These are phyloP conservation scores for Spisula solida DNA, from an alignment of 2,888 invertebrate genomes.

Conservation along the genomic window DNA sequence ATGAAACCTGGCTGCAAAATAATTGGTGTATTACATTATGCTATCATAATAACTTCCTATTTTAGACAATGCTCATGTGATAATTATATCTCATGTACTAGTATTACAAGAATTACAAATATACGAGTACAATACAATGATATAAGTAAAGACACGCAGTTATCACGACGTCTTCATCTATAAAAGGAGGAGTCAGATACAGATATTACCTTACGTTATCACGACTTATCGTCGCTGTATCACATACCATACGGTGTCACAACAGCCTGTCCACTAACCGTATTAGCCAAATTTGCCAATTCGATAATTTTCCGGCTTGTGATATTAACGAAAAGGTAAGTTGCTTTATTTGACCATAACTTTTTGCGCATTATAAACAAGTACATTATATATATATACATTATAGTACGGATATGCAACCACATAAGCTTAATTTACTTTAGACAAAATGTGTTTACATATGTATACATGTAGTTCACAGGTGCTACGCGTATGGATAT, in stretches of 20 bases:
- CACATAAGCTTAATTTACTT: too few species aligned
- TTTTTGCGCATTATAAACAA: too few species aligned
- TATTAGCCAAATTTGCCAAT: neutral
- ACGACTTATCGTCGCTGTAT: neutral
- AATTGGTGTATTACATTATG: neutral
- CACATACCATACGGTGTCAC: neutral
- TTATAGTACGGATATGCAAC: too few species aligned
- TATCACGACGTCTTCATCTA: neutral
- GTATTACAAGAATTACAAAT: neutral
- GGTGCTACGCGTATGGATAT: too few species aligned
- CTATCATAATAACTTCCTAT: neutral
- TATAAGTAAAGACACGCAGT: neutral
- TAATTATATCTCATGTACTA: neutral
- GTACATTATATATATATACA: too few species aligned
- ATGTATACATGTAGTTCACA: too few species aligned
- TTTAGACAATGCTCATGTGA: constrained; percentile 14
- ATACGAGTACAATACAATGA: neutral
- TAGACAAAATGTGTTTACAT: too few species aligned
- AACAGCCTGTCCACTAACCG: neutral
- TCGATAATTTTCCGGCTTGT: neutral
- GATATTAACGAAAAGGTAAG: neutral
- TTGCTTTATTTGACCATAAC: neutral
- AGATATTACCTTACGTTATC: neutral
- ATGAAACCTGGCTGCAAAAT: neutral
- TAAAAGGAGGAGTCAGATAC: neutral